Conservation (phyloP, 2,797 vertebrate genomes). For the Acrossocheilus fasciatus region DNA sequence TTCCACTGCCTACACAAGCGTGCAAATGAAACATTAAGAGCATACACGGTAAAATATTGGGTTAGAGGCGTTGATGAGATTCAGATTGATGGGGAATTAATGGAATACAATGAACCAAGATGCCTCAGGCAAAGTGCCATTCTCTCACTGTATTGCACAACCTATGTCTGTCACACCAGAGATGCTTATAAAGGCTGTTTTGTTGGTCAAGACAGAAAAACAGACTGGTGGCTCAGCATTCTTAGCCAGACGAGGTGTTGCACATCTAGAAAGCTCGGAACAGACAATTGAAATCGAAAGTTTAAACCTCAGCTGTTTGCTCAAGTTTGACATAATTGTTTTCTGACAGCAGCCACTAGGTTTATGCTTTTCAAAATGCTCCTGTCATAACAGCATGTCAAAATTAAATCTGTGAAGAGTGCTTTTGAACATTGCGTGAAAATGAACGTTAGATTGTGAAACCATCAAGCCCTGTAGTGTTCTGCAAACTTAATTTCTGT, state of each 20-base stretch:
- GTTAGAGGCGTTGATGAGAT: slow-evolving; percentile 44
- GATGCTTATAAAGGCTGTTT: slow-evolving; percentile 44
- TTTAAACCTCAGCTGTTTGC: slow-evolving; percentile 42
- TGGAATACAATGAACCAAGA: slow-evolving; percentile 52
- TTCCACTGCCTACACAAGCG: slow-evolving; percentile 9
- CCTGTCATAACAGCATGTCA: slow-evolving; percentile 44
- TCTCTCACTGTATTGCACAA: slow-evolving; percentile 50
- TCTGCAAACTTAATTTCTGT: slow-evolving; percentile 17
- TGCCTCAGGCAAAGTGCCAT: slow-evolving; percentile 35
- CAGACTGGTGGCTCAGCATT: slow-evolving; percentile 48
- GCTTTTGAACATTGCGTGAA: slow-evolving; percentile 2
- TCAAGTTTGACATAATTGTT: slow-evolving; percentile 33
- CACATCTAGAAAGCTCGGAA: slow-evolving; percentile 40
- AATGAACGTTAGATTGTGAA: slow-evolving; percentile 8
- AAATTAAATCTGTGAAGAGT: slow-evolving; percentile 16
- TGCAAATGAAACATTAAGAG: slow-evolving; percentile 42
- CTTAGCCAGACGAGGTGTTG: slow-evolving; percentile 13
- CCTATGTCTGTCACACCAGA: slow-evolving; percentile 36
- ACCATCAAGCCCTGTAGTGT: background rate
- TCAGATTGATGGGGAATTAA: slow-evolving; percentile 57
- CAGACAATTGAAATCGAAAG: slow-evolving; percentile 32
- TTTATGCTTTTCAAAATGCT: slow-evolving; percentile 25
- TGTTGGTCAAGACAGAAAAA: slow-evolving; percentile 39
- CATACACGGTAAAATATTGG: slow-evolving; percentile 8
- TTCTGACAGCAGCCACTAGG: slow-evolving; percentile 24